phyloP scores from a whole-genome alignment of 2,888 invertebrate species.

The Euproctis similis region DNA sequence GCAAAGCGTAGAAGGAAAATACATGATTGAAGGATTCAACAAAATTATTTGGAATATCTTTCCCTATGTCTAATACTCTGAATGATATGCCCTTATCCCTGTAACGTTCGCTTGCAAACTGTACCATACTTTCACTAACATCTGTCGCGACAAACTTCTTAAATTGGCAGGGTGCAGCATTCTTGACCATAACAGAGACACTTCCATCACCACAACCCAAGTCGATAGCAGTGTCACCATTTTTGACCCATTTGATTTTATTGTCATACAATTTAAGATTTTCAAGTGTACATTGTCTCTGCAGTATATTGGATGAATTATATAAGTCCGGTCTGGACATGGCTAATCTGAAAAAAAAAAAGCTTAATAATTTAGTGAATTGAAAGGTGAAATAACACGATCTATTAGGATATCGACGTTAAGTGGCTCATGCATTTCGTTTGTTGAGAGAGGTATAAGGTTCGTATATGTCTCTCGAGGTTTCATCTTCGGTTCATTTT shows the following conservation, averaged over 20 bases:
- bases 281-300: conserved; percentile 69
- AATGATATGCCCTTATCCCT: conserved; percentile 34
- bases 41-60: conserved; percentile 19
- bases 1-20: conserved; percentile 22
- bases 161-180: conserved; percentile 72
- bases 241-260: conserved; percentile 70
- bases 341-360: conserved; percentile 11
- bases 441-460: no score
- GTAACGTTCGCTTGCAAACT: conserved; percentile 75
- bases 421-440: no score
- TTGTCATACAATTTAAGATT: conserved; percentile 78
- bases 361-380: no score
- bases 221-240: conserved; percentile 51
- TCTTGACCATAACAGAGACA: conserved; percentile 74
- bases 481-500: no score
- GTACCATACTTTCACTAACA: conserved; percentile 81
- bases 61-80: conserved; percentile 16
- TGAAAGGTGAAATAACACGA: no score
- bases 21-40: conserved; percentile 18
- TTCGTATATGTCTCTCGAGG: no score
- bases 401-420: no score
- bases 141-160: conserved; percentile 78
- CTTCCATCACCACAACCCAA: conserved; percentile 84
- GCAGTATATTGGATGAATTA: conserved; percentile 77
- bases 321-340: conserved; percentile 79